Evolutionary conservation across 2,113 vertebrate genomes (phyloP).

Genomic region (Chloropsis hardwickii): DNA sequence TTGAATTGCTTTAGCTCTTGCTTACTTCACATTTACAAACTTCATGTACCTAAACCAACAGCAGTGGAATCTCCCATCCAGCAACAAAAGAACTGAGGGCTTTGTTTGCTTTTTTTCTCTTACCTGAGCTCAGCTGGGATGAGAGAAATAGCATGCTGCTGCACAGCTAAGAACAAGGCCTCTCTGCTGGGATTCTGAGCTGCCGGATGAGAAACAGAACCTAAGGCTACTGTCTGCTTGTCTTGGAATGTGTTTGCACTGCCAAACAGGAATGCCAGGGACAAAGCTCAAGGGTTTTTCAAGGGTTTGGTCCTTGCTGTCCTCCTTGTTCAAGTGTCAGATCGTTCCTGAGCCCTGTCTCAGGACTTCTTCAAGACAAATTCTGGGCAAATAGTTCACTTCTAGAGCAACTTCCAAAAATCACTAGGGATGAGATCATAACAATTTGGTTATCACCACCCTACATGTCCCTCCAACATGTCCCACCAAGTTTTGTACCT

Average conservation of each 20-base stretch:
- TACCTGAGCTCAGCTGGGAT: neutral
- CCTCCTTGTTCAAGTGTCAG: neutral
- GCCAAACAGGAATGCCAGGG: neutral
- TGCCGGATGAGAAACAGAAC: neutral
- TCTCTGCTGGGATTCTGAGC: neutral
- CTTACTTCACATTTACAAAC: neutral
- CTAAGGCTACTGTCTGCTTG: neutral
- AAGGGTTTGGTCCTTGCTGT: neutral
- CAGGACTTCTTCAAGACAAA: neutral
- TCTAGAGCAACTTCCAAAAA: neutral
- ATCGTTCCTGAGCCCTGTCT: neutral
- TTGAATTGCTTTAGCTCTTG: neutral
- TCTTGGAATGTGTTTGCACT: neutral
- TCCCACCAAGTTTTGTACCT: neutral
- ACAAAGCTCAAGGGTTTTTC: neutral
- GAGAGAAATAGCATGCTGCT: accelerated
- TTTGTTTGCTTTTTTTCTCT: neutral
- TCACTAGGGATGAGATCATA: neutral
- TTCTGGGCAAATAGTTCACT: neutral
- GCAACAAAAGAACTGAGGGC: accelerated
- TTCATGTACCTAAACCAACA: neutral
- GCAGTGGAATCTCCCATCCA: neutral
- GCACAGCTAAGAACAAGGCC: neutral
- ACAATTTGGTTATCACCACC: neutral
- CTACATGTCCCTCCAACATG: neutral